Percentiles rank a stretch among this genome's conserved stretches.
Evolutionary conservation across 2,113 vertebrate genomes (phyloP).

Genomic region (Bagarius yarrelli): DNA sequence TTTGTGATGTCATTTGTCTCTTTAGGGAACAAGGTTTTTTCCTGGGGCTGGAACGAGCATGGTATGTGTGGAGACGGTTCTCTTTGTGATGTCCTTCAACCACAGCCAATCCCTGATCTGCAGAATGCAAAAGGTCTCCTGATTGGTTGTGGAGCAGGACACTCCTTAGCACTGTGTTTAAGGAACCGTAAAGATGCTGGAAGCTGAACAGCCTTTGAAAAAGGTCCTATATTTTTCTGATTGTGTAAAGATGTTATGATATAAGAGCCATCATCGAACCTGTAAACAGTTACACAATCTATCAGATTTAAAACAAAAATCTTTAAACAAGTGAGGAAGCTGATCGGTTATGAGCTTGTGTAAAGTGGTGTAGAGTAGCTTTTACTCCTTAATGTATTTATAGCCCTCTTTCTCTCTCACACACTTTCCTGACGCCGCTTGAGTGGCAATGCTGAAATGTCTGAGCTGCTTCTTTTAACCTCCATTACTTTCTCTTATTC

Average conservation of each 20-base stretch:
- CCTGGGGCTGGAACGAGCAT: constrained; percentile 97
- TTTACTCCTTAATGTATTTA: neutral
- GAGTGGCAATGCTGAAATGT: neutral
- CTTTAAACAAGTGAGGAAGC: neutral
- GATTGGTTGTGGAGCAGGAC: constrained; percentile 89
- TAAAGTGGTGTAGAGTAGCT: neutral
- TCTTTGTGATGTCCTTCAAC: constrained; percentile 69
- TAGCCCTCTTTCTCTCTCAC: neutral
- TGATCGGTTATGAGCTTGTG: neutral
- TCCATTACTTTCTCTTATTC: neutral
- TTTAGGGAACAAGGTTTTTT: constrained; percentile 75
- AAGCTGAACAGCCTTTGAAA: constrained; percentile 22
- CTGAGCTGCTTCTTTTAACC: neutral
- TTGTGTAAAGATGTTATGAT: neutral
- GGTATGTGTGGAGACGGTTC: constrained; percentile 89
- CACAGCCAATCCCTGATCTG: constrained; percentile 69
- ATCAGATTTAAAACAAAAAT: neutral
- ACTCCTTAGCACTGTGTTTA: constrained; percentile 80
- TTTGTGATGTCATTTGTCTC: constrained; percentile 44
- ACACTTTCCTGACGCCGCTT: neutral
- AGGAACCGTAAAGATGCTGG: constrained; percentile 18
- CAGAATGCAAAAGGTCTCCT: constrained; percentile 55
- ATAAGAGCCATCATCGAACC: neutral
- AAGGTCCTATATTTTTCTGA: neutral
- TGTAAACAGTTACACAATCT: neutral